Evolutionary conservation across 2,888 invertebrate genomes (phyloP), one percentile per base, ranked within the genome.

Genomic region (Panopea generosa): DNA sequence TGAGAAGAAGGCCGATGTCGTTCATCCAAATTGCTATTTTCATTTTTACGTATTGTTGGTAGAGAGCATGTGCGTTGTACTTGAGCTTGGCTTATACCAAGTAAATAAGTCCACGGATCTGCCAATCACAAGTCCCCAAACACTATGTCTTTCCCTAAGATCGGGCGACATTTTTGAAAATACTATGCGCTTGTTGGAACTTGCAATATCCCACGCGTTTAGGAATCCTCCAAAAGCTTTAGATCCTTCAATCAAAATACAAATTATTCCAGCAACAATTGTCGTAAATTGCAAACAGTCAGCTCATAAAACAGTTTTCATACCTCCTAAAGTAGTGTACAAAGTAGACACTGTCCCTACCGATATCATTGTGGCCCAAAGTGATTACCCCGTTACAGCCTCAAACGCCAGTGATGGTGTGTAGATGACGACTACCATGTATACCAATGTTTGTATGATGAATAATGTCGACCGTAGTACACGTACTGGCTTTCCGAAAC

Each of bases 21-120:
- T 73, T 73, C 26, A 73, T 20, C 73, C 73, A 73, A 0, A 73
- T 18, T n/a, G 73, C 73, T 4, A 75, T 14, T 72, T 90, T 87
- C 4, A 96, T 96, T 93, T n/a, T 97, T 96, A 11, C 95, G 94
- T 82, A 97, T 95, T 43, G 94, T 95, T 89, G 97, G 95, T 1
- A 98, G 96, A 0, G 97, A 96, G 77, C 98, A 94, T 90, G 97
- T 97, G 91, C 98, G 96, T 92, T 98, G 98, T 29, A 98, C 96
- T 65, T 98, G 97, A 0, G 98, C 97, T 93, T 98, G 98, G 93
- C 98, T 98, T 29, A 97, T 96, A 90, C 97, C 97, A 93, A 97
- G 98, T 94, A 98, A 95, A 60, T 97, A 96, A 66, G 96, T 95
- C 98, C 98, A 98, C 95, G n/a, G 96, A 96, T 2, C 97, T 97